Evolutionary conservation across 2,113 vertebrate genomes (phyloP).

Genomic region (Pedionomus torquatus): DNA sequence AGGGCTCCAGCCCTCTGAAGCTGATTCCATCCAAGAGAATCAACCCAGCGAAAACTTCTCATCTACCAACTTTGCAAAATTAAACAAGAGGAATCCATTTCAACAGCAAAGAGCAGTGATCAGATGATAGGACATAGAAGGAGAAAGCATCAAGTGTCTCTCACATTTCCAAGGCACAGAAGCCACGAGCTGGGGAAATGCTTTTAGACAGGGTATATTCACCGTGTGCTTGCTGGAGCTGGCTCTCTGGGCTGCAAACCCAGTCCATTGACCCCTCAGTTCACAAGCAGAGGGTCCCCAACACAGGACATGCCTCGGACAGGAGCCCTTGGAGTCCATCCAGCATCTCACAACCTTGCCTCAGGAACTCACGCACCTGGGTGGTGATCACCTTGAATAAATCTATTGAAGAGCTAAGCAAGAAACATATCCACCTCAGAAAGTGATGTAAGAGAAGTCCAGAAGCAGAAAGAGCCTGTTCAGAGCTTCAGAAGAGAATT

Average conservation of each 20-base stretch:
- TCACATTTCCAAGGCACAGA: background rate
- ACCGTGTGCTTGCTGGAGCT: background rate
- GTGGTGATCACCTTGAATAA: background rate
- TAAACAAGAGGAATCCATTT: background rate
- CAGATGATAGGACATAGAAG: accelerated
- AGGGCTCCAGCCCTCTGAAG: background rate
- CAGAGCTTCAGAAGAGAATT: background rate
- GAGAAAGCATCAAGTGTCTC: background rate
- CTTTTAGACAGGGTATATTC: background rate
- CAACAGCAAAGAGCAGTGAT: background rate
- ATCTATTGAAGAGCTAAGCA: background rate
- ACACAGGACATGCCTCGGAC: accelerated
- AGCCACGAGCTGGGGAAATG: background rate
- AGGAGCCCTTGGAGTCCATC: background rate
- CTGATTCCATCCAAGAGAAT: background rate
- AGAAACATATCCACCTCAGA: background rate
- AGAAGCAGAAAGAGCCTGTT: background rate
- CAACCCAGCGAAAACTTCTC: background rate
- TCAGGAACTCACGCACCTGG: background rate
- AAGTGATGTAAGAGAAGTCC: background rate
- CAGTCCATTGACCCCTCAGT: background rate
- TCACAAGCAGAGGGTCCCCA: background rate
- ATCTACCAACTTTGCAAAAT: background rate
- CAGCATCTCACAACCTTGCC: background rate
- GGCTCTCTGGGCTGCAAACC: background rate